phyloP scores from a whole-genome alignment of 2,888 invertebrate species.

The Drosophila mulleri region DNA sequence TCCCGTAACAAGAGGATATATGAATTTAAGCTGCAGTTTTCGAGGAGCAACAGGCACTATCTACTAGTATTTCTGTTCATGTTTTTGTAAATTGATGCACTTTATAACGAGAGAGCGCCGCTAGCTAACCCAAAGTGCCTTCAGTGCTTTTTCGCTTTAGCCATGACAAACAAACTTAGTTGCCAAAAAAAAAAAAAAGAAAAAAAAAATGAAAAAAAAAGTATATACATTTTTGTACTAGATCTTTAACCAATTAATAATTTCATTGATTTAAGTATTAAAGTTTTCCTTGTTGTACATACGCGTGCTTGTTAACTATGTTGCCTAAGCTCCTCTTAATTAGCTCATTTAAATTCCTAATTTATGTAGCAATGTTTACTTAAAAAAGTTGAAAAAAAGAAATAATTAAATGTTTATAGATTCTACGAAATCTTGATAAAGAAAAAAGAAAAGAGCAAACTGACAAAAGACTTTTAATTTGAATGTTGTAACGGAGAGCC shows the following conservation, averaged over 20 bases:
- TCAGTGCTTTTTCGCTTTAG: slow-evolving; percentile 64
- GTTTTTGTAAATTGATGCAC: slow-evolving; percentile 22
- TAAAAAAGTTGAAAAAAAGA: slow-evolving; percentile 42
- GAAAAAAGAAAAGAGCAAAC: slow-evolving; percentile 50
- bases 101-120: slow-evolving; percentile 16
- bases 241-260: slow-evolving; percentile 19
- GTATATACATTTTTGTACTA: slow-evolving; percentile 21
- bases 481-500: rapidly evolving
- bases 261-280: slow-evolving; percentile 71
- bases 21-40: slow-evolving; percentile 39
- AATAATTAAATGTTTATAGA: slow-evolving; percentile 47
- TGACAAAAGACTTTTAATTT: neutral
- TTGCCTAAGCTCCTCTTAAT: slow-evolving; percentile 65
- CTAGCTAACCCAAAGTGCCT: slow-evolving; percentile 57
- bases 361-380: slow-evolving; percentile 72
- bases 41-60: slow-evolving; percentile 59
- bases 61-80: slow-evolving; percentile 20
- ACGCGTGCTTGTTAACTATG: slow-evolving; percentile 55
- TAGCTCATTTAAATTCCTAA: slow-evolving; percentile 52
- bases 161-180: slow-evolving; percentile 69
- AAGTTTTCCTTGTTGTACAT: slow-evolving; percentile 64
- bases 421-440: slow-evolving; percentile 39
- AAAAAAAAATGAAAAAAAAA: slow-evolving; percentile 1
- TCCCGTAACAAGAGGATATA: slow-evolving; percentile 22
- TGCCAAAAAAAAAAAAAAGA: slow-evolving; percentile 19